phyloP scores from a whole-genome alignment of 2,888 invertebrate species.

The Perizoma affinitatum region DNA sequence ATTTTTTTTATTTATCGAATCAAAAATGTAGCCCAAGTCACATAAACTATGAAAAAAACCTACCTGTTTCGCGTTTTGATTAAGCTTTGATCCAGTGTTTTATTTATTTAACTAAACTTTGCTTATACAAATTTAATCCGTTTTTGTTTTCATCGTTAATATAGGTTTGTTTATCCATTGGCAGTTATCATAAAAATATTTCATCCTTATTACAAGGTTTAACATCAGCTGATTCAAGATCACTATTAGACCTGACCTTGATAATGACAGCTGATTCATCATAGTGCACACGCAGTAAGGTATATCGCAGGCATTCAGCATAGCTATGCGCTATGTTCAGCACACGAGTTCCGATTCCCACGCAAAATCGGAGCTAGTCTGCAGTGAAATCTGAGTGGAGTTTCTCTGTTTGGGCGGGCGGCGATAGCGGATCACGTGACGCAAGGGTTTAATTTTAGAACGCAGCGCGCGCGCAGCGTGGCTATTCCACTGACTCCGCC shows the following conservation, averaged over 20 bases:
- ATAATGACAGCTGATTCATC: constrained; percentile 62
- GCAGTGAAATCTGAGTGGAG: constrained; percentile 79
- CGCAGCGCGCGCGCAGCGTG: constrained; percentile 71
- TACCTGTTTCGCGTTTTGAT: too few relatives aligned
- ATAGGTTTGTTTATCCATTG: constrained; percentile 14
- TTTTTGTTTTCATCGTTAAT: neutral
- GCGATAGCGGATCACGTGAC: constrained; percentile 75
- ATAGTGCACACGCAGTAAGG: constrained; percentile 36
- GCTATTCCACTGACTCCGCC: constrained; percentile 61
- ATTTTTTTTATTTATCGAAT: neutral
- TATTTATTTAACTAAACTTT: neutral
- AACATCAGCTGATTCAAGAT: constrained; percentile 55
- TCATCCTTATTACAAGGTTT: constrained; percentile 11
- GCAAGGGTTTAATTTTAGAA: constrained; percentile 75
- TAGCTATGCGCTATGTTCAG: constrained; percentile 30
- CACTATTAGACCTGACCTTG: constrained; percentile 64
- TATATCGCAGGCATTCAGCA: constrained; percentile 40
- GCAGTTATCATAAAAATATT: constrained; percentile 6
- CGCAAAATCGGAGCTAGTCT: constrained; percentile 55
- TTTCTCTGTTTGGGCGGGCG: constrained; percentile 84
- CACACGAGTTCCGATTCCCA: constrained; percentile 39
- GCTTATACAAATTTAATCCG: too few relatives aligned
- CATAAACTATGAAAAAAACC: too few relatives aligned
- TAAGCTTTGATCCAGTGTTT: too few relatives aligned
- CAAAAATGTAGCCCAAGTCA: neutral